phyloP scores from a whole-genome alignment of 1,140 invertebrate genomes.

The Diabrotica virgifera region DNA sequence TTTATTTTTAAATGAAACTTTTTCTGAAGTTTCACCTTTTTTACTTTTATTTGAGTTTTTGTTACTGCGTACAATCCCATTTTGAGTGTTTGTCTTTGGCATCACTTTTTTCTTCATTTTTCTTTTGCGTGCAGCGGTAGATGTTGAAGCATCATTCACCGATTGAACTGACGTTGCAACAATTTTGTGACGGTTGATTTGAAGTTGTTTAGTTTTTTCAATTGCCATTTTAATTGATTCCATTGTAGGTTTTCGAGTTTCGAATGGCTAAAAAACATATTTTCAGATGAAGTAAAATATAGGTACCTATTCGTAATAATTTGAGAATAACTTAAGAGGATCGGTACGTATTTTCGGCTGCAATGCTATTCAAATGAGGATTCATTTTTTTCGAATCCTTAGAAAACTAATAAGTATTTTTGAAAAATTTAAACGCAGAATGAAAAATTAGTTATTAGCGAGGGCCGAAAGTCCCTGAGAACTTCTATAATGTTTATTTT shows the following conservation, averaged over 20 bases:
- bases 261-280: constrained; percentile 1
- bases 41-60: neutral
- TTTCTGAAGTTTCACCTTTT: neutral
- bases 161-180: neutral
- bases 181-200: constrained; percentile 14
- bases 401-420: too few relatives aligned
- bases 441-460: too few relatives aligned
- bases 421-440: too few relatives aligned
- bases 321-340: neutral
- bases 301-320: neutral
- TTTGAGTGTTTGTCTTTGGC: neutral
- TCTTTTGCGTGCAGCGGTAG: neutral
- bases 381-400: too few relatives aligned
- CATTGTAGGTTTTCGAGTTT: constrained; percentile 8
- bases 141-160: constrained; percentile 16
- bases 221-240: constrained; percentile 14
- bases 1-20: neutral
- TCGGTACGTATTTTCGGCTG: too few relatives aligned
- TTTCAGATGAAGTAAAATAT: neutral
- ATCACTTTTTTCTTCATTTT: constrained; percentile 7
- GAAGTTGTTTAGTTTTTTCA: constrained; percentile 12
- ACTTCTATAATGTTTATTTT: too few relatives aligned
- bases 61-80: neutral
- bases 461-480: too few relatives aligned
- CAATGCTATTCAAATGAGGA: too few relatives aligned